These are phyloP conservation scores for Echiichthys vipera DNA, from an alignment of 2,797 vertebrate genomes.

Conservation along the genomic window DNA sequence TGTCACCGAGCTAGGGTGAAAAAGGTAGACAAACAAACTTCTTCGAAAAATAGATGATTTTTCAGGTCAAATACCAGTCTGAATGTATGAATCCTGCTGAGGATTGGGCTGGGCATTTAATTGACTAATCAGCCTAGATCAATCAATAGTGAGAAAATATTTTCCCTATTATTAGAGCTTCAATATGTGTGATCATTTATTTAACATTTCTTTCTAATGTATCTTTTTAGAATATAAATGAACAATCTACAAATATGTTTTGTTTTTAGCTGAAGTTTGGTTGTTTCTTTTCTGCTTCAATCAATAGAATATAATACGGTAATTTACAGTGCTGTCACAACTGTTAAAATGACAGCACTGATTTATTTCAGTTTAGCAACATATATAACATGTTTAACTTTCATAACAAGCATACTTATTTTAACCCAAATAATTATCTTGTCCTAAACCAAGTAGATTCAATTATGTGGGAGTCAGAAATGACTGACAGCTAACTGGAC, in stretches of 20 bases:
- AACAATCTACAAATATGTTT: not conserved
- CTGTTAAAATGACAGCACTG: not conserved
- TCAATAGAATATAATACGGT: not conserved
- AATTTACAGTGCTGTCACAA: not conserved
- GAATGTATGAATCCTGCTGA: conserved; percentile 22
- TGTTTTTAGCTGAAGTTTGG: not conserved
- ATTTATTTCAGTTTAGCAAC: not conserved
- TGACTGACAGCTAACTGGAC: conserved; percentile 21
- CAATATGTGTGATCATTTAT: not conserved
- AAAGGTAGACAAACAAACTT: conserved; percentile 40
- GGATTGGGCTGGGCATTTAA: not conserved
- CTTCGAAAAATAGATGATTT: conserved; percentile 16
- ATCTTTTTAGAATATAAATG: not conserved
- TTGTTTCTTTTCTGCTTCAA: too few relatives aligned
- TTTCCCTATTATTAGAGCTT: not conserved
- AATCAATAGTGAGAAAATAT: not conserved
- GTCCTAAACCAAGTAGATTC: too few relatives aligned
- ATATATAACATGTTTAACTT: too few relatives aligned
- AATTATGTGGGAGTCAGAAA: conserved; percentile 44
- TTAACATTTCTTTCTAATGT: not conserved
- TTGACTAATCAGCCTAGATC: not conserved
- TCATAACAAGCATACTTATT: too few relatives aligned
- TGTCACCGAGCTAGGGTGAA: not conserved
- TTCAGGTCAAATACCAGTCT: conserved; percentile 26
- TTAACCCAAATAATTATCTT: too few relatives aligned